Evolutionary conservation across 2,888 invertebrate genomes (phyloP).

Genomic region (Phaonia tiefii): DNA sequence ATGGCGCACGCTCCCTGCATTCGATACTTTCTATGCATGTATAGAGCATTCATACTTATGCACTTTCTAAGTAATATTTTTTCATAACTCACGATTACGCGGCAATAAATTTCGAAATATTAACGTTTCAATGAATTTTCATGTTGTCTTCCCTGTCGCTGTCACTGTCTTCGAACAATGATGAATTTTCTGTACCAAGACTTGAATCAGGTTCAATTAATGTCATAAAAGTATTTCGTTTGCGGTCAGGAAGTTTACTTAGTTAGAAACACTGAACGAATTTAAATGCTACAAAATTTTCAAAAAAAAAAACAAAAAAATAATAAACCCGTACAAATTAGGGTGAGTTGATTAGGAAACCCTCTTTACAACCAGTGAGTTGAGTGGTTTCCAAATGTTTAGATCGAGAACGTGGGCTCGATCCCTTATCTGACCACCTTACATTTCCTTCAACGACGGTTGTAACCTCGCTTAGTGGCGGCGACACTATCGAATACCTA

Average conservation of each 20-base stretch:
- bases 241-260: constrained; percentile 44
- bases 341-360: too few relatives aligned
- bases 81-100: constrained; percentile 18
- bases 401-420: too few relatives aligned
- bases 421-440: too few relatives aligned
- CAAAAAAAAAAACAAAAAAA: too few relatives aligned
- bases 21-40: constrained; percentile 6
- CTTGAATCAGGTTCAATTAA: constrained; percentile 62
- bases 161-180: constrained; percentile 10
- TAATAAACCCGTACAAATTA: too few relatives aligned
- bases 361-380: too few relatives aligned
- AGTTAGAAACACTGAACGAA: constrained; percentile 41
- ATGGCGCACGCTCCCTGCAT: not conserved
- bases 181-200: constrained; percentile 40
- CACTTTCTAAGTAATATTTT: not conserved
- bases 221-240: constrained; percentile 56
- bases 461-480: too few relatives aligned
- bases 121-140: constrained; percentile 12
- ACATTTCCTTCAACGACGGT: too few relatives aligned
- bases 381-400: too few relatives aligned
- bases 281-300: not conserved
- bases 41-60: not conserved
- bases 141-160: constrained; percentile 44
- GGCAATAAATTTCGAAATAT: constrained; percentile 21
- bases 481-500: too few relatives aligned